These are phyloP conservation scores for Cosmopolites sordidus DNA, from an alignment of 2,888 invertebrate genomes.

Conservation along the genomic window DNA sequence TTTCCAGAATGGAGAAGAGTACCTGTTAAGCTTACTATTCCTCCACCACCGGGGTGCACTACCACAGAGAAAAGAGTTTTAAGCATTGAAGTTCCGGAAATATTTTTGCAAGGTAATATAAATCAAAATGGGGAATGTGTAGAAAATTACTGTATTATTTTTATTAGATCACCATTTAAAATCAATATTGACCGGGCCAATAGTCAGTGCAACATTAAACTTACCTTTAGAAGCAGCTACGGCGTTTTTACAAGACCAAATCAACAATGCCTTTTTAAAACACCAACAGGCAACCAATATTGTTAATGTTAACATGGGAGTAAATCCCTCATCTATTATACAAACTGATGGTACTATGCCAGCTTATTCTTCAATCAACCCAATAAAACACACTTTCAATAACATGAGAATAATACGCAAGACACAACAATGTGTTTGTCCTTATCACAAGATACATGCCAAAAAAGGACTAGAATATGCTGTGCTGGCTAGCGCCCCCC, in stretches of 20 bases:
- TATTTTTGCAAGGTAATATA: conserved; percentile 60
- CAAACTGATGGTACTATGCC: conserved; percentile 30
- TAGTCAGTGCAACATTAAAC: conserved; percentile 84
- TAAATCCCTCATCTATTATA: conserved; percentile 24
- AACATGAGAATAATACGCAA: no score
- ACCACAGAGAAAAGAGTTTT: conserved; percentile 63
- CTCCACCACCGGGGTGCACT: conserved; percentile 66
- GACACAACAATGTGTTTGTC: background rate
- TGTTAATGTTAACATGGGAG: conserved; percentile 25
- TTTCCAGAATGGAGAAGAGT: conserved; percentile 47
- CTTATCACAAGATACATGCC: background rate
- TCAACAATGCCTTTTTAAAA: conserved; percentile 64
- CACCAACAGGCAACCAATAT: conserved; percentile 34
- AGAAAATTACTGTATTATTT: background rate
- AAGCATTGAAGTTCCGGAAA: conserved; percentile 84
- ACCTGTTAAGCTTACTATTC: conserved; percentile 71
- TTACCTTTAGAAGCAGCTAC: conserved; percentile 77
- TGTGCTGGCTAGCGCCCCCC: no score
- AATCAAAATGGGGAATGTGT: background rate
- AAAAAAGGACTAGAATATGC: background rate
- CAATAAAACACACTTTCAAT: background rate
- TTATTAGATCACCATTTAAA: conserved; percentile 45
- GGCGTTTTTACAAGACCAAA: conserved; percentile 78
- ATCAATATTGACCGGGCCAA: conserved; percentile 75
- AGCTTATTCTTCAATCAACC: background rate